phyloP scores from a whole-genome alignment of 2,888 invertebrate genomes.

The Agrochola lota region DNA sequence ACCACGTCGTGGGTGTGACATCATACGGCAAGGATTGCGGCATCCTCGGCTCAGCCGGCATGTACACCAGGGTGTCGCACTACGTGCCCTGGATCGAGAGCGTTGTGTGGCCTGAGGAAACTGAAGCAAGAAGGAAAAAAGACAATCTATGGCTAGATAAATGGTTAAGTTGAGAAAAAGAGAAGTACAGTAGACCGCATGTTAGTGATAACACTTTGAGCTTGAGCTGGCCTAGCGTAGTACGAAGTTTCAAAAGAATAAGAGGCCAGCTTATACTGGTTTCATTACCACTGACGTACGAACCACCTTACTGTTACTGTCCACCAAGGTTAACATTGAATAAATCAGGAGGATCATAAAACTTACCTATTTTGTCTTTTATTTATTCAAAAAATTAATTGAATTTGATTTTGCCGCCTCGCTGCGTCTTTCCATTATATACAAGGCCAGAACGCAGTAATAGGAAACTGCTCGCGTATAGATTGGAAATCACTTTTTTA shows the following conservation, averaged over 20 bases:
- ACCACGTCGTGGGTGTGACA: conserved; percentile 86
- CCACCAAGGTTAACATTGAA: neutral
- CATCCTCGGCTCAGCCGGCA: conserved; percentile 65
- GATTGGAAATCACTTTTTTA: no score
- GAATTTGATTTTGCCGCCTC: no score
- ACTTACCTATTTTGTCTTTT: neutral
- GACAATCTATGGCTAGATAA: neutral
- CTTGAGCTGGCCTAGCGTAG: no score
- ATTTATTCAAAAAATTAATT: neutral
- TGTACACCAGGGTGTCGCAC: conserved; percentile 90
- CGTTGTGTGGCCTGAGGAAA: conserved; percentile 87
- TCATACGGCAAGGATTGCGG: conserved; percentile 86
- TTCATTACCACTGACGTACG: no score
- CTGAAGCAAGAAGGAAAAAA: neutral
- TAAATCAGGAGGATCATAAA: neutral
- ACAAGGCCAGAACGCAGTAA: no score
- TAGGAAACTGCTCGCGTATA: no score
- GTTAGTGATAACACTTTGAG: neutral
- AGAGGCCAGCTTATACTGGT: no score
- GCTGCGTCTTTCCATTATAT: no score
- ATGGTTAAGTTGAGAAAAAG: conserved; percentile 7
- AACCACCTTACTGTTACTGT: no score
- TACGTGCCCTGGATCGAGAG: conserved; percentile 91
- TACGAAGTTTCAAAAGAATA: neutral
- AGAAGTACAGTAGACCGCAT: no score